Evolutionary conservation across 2,888 invertebrate species (phyloP).

Genomic region (Argyresthia albistria): DNA sequence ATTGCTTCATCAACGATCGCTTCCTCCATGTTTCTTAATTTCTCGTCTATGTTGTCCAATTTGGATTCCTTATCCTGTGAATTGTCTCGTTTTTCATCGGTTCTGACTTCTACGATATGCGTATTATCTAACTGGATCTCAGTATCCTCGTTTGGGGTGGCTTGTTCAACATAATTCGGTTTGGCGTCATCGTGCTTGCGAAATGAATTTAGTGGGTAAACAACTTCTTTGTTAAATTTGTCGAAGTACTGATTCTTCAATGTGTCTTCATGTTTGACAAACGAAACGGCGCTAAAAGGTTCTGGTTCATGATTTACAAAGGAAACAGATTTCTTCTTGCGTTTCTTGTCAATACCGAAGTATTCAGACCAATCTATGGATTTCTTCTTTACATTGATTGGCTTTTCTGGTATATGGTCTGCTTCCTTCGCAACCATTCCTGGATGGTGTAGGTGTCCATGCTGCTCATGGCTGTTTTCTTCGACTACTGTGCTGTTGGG

Average conservation of each 20-base stretch:
- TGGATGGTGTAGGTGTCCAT: slow-evolving; percentile 19
- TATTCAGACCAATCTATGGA: slow-evolving; percentile 91
- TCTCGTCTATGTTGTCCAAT: slow-evolving; percentile 80
- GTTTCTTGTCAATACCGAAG: slow-evolving; percentile 83
- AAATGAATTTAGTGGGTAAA: slow-evolving; percentile 46
- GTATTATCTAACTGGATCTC: slow-evolving; percentile 32
- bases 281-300: too few species aligned
- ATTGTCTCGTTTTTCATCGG: slow-evolving; percentile 41
- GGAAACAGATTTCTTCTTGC: slow-evolving; percentile 75
- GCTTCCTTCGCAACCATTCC: slow-evolving; percentile 32
- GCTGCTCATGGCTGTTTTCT: slow-evolving; percentile 32
- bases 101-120: slow-evolving; percentile 24
- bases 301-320: slow-evolving; percentile 38
- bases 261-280: slow-evolving; percentile 35
- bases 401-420: slow-evolving; percentile 23
- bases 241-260: slow-evolving; percentile 55
- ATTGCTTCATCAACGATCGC: slow-evolving; percentile 84
- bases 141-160: slow-evolving; percentile 36
- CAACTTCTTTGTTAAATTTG: slow-evolving; percentile 56
- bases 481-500: slow-evolving; percentile 18
- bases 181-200: slow-evolving; percentile 47
- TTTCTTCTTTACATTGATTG: slow-evolving; percentile 79
- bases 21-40: slow-evolving; percentile 83
- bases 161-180: slow-evolving; percentile 39
- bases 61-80: slow-evolving; percentile 69